A percentile compares a stretch with the other conserved stretches of the same genome.
These are phyloP conservation scores for Orthonevra nobilis DNA, from an alignment of 2,888 invertebrate species.

Conservation along the genomic window DNA sequence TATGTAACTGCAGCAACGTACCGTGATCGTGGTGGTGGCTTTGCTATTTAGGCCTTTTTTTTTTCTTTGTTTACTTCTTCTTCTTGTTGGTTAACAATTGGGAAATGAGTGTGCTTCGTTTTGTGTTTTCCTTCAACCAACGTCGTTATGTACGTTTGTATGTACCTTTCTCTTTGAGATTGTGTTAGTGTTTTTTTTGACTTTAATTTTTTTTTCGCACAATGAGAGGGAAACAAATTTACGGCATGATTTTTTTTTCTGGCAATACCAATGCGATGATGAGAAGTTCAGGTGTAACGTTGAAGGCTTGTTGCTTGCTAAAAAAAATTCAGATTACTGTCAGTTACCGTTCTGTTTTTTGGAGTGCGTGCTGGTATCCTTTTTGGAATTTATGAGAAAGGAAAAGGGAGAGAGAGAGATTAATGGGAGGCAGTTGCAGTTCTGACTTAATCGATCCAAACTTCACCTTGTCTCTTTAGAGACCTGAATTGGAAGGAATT, in stretches of 20 bases:
- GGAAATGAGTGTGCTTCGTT: slow-evolving; percentile 10
- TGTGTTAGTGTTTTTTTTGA: slow-evolving; percentile 22
- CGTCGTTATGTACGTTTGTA: not conserved
- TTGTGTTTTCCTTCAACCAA: no score
- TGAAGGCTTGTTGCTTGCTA: not conserved
- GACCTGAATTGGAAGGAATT: not conserved
- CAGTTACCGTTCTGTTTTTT: not conserved
- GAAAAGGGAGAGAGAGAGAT: not conserved
- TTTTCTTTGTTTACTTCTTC: no score
- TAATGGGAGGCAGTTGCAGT: slow-evolving; percentile 25
- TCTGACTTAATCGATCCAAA: slow-evolving; percentile 38
- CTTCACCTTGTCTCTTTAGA: slow-evolving; percentile 32
- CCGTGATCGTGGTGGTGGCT: slow-evolving; percentile 8
- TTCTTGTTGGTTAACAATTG: slow-evolving; percentile 47
- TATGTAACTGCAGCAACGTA: slow-evolving; percentile 54
- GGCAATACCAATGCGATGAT: slow-evolving; percentile 14
- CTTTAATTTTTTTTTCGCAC: slow-evolving; percentile 18
- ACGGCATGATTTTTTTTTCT: slow-evolving; percentile 43
- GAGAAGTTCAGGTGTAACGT: slow-evolving; percentile 45
- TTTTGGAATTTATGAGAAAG: not conserved
- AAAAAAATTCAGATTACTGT: no score
- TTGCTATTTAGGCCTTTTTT: slow-evolving; percentile 30
- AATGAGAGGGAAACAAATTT: slow-evolving; percentile 6
- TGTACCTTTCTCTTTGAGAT: slow-evolving; percentile 55
- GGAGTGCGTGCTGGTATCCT: not conserved